A percentile compares a stretch with the other conserved stretches of the same genome.
phyloP scores from a whole-genome alignment of 2,113 vertebrate genomes.

The Pedetes capensis region DNA sequence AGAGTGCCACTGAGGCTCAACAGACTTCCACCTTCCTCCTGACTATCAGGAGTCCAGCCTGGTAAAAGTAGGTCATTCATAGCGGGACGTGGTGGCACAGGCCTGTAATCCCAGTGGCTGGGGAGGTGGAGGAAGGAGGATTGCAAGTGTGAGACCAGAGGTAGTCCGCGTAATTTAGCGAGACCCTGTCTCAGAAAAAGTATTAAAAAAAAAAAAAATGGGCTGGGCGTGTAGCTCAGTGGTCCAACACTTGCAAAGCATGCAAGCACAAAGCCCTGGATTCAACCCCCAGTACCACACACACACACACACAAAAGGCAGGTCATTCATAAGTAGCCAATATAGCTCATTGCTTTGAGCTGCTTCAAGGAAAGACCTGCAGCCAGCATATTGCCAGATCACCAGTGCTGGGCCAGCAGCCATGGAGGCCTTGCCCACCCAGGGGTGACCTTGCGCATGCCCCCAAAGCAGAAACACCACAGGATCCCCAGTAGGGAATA shows the following conservation, averaged over 20 bases:
- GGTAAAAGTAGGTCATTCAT: too few species aligned
- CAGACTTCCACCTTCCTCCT: neutral
- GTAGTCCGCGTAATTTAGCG: too few species aligned
- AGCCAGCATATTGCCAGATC: neutral
- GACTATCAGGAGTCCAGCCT: neutral
- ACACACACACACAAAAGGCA: neutral
- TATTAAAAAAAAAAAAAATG: too few species aligned
- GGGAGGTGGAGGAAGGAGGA: too few species aligned
- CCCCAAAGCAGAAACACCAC: neutral
- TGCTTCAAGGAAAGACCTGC: neutral
- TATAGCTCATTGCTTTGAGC: slow-evolving; percentile 7
- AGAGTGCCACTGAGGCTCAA: neutral
- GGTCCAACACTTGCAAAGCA: too few species aligned
- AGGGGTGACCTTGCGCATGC: neutral
- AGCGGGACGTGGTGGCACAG: too few species aligned
- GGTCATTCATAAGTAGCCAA: neutral
- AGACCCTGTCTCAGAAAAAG: too few species aligned
- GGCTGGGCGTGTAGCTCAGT: too few species aligned
- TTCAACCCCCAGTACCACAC: too few species aligned
- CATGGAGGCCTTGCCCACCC: neutral
- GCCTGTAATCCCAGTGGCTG: too few species aligned
- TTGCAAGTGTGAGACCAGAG: too few species aligned
- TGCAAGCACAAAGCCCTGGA: too few species aligned
- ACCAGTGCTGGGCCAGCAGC: neutral
- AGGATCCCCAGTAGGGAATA: neutral